Evolutionary conservation across 2,113 vertebrate genomes (phyloP).

Genomic region (Rafetus swinhoei): DNA sequence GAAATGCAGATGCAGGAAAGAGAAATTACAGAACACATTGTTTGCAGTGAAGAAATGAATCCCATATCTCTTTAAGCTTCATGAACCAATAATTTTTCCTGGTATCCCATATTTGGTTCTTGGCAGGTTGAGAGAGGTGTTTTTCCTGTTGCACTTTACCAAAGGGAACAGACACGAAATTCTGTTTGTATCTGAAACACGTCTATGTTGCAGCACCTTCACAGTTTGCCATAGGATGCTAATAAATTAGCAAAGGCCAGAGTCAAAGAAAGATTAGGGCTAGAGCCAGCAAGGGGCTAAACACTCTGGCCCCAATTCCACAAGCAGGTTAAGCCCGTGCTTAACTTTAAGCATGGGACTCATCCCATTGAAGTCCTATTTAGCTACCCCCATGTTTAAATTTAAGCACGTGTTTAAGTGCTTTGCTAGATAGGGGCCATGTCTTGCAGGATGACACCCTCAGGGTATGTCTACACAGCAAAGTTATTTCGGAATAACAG

Average conservation of each 20-base stretch:
- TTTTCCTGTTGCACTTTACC: slow-evolving; percentile 67
- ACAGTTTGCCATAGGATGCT: slow-evolving; percentile 52
- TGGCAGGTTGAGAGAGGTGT: slow-evolving; percentile 44
- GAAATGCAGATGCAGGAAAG: slow-evolving; percentile 38
- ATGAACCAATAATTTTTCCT: slow-evolving; percentile 47
- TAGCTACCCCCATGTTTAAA: neutral
- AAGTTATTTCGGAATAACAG: too few relatives aligned
- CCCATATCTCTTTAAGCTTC: slow-evolving; percentile 53
- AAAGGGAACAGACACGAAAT: slow-evolving; percentile 65
- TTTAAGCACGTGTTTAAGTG: neutral
- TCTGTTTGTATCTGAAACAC: slow-evolving; percentile 57
- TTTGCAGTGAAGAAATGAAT: slow-evolving; percentile 22
- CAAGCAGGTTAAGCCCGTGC: slow-evolving; percentile 39
- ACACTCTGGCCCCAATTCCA: slow-evolving; percentile 54
- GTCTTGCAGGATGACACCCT: neutral
- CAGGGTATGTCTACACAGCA: neutral
- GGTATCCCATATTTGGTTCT: slow-evolving; percentile 34
- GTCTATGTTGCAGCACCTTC: slow-evolving; percentile 62
- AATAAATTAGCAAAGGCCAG: slow-evolving; percentile 65
- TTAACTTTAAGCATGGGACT: slow-evolving; percentile 41
- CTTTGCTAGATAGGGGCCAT: neutral
- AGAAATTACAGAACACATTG: slow-evolving; percentile 21
- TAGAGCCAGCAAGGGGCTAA: slow-evolving; percentile 21
- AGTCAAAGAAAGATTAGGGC: slow-evolving; percentile 69
- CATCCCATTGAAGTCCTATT: neutral